Evolutionary conservation across 1,140 invertebrate genomes (phyloP).

Genomic region (Mamestra configurata): DNA sequence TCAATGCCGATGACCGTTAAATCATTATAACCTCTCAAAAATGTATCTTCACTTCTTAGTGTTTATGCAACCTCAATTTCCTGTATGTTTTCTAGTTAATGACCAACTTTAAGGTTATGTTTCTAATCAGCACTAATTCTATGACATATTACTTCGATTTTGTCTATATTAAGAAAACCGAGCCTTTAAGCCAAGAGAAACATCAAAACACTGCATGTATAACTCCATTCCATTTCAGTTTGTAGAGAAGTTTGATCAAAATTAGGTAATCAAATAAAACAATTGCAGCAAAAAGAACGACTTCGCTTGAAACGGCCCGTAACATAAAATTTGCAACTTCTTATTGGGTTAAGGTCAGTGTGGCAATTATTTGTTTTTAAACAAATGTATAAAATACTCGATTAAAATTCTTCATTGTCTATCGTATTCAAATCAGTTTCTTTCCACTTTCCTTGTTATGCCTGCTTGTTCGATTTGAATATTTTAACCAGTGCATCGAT

Average conservation of each 20-base stretch:
- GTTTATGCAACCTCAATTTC: constrained; percentile 43
- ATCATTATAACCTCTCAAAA: constrained; percentile 14
- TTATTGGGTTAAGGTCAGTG: constrained; percentile 7
- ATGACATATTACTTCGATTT: too few relatives aligned
- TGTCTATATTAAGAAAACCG: background rate
- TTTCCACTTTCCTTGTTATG: constrained; percentile 22
- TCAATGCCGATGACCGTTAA: constrained; percentile 9
- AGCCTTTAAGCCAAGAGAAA: too few relatives aligned
- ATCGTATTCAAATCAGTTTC: constrained; percentile 27
- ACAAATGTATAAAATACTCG: background rate
- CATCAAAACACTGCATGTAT: too few relatives aligned
- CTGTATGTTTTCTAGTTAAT: background rate
- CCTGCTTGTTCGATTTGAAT: constrained; percentile 8
- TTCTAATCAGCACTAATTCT: background rate
- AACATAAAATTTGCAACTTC: constrained; percentile 19
- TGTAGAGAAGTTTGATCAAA: too few relatives aligned
- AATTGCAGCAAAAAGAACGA: background rate
- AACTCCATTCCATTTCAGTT: too few relatives aligned
- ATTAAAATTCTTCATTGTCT: constrained; percentile 13
- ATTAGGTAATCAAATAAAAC: constrained; percentile 3
- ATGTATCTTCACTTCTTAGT: background rate
- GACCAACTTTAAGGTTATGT: background rate
- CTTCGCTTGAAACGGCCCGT: background rate
- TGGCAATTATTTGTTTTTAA: constrained; percentile 8
- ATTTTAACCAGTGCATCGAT: constrained; percentile 31